These are phyloP conservation scores for Chlamydotis undulata DNA, from an alignment of 2,113 vertebrate genomes.

Conservation along the genomic window DNA sequence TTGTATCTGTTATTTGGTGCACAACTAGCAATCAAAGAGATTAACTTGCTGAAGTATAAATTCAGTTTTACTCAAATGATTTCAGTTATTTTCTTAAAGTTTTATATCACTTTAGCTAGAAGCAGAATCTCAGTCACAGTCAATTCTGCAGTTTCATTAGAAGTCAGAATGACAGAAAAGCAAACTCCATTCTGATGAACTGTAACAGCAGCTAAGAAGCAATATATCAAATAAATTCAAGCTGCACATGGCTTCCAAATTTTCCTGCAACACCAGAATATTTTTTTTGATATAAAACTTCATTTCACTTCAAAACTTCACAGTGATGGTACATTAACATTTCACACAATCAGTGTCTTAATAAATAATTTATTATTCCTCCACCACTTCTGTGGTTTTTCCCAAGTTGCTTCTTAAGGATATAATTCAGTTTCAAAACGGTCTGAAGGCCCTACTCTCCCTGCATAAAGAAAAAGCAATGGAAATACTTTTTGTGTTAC, in stretches of 20 bases:
- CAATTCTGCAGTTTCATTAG: neutral
- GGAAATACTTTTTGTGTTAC: neutral
- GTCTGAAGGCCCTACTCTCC: neutral
- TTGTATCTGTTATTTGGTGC: neutral
- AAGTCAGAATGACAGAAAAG: neutral
- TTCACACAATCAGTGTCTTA: neutral
- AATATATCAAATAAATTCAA: neutral
- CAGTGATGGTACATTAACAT: neutral
- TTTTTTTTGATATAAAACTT: neutral
- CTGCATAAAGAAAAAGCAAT: neutral
- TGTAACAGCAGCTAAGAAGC: neutral
- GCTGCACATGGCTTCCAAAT: neutral
- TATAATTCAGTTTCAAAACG: neutral
- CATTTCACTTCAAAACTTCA: conserved; percentile 4
- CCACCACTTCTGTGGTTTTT: neutral
- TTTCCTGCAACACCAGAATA: neutral
- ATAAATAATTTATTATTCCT: neutral
- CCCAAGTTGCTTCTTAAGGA: neutral
- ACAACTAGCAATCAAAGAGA: neutral
- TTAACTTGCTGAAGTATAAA: neutral
- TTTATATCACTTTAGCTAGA: neutral
- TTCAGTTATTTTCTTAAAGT: neutral
- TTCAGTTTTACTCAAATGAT: neutral
- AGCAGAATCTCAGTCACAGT: neutral
- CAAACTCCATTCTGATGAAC: neutral